A percentile compares a stretch with the other conserved stretches of the same genome.
These are phyloP conservation scores for Neocloeon triangulifer DNA, from an alignment of 1,140 invertebrate species.

Conservation along the genomic window DNA sequence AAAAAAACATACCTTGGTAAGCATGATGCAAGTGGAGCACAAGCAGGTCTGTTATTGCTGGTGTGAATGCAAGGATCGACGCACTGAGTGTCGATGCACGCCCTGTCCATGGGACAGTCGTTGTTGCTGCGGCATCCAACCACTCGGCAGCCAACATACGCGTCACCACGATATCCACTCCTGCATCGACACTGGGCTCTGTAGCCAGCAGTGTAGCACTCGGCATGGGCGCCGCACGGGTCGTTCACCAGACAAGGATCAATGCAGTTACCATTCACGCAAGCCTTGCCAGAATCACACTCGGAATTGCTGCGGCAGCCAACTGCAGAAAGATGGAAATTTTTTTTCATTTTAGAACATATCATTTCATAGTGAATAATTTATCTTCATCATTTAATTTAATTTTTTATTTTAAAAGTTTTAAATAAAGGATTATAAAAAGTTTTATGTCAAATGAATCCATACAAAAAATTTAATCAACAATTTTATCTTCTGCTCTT, in stretches of 20 bases:
- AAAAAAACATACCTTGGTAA: too few relatives aligned
- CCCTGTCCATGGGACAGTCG: slow-evolving; percentile 63
- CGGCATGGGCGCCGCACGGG: slow-evolving; percentile 61
- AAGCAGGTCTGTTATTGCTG: slow-evolving; percentile 50
- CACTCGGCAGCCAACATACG: slow-evolving; percentile 44
- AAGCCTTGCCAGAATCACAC: slow-evolving; percentile 55
- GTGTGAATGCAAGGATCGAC: slow-evolving; percentile 55
- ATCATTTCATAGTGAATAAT: too few relatives aligned
- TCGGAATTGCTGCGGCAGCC: slow-evolving; percentile 58
- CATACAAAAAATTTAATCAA: slow-evolving; percentile 2
- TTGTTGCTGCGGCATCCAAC: slow-evolving; percentile 73
- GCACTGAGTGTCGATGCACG: slow-evolving; percentile 69
- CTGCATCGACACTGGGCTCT: slow-evolving; percentile 54
- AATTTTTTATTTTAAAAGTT: slow-evolving; percentile 1
- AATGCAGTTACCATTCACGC: slow-evolving; percentile 61
- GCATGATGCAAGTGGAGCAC: slow-evolving; percentile 54
- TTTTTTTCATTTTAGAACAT: too few relatives aligned
- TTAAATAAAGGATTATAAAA: background rate
- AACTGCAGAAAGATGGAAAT: too few relatives aligned
- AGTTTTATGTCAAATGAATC: background rate
- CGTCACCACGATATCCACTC: slow-evolving; percentile 58
- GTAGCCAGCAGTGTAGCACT: slow-evolving; percentile 56
- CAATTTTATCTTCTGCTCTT: background rate
- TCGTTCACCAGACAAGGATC: slow-evolving; percentile 57
- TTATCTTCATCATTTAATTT: too few relatives aligned